Conservation (phyloP, 2,113 vertebrate genomes). For the Neofelis nebulosa region DNA sequence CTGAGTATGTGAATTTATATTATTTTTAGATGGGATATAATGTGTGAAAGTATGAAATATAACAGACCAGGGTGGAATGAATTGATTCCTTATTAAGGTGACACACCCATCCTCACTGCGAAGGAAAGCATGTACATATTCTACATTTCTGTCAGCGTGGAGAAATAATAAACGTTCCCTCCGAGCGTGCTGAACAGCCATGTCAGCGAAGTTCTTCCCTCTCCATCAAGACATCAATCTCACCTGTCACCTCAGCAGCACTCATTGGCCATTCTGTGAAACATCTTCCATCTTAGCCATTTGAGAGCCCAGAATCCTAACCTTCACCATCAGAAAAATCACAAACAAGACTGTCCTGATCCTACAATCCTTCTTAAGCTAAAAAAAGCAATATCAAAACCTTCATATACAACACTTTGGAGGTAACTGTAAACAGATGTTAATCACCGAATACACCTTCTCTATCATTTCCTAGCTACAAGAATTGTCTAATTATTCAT, state of each 20-base stretch:
- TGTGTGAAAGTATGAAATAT: not conserved
- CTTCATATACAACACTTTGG: constrained; percentile 44
- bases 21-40: not conserved
- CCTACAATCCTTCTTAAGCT: constrained; percentile 13
- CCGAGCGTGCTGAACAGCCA: constrained; percentile 42
- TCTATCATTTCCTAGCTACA: not conserved
- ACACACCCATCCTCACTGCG: not conserved
- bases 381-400: not conserved
- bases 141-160: constrained; percentile 39
- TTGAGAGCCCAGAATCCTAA: constrained; percentile 27
- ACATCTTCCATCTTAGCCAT: constrained; percentile 25
- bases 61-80: not conserved
- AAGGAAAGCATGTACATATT: constrained; percentile 21
- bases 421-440: not conserved
- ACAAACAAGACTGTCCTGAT: not conserved
- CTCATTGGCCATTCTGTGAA: not conserved
- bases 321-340: constrained; percentile 5
- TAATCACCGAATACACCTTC: not conserved
- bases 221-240: not conserved
- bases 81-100: constrained; percentile 11
- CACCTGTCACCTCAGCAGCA: constrained; percentile 29
- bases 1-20: not conserved
- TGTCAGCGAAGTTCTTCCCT: constrained; percentile 63
- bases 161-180: constrained; percentile 52
- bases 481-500: not conserved